Conservation (phyloP, 2,797 vertebrate genomes). For the Pangasius sanitwongsei region DNA sequence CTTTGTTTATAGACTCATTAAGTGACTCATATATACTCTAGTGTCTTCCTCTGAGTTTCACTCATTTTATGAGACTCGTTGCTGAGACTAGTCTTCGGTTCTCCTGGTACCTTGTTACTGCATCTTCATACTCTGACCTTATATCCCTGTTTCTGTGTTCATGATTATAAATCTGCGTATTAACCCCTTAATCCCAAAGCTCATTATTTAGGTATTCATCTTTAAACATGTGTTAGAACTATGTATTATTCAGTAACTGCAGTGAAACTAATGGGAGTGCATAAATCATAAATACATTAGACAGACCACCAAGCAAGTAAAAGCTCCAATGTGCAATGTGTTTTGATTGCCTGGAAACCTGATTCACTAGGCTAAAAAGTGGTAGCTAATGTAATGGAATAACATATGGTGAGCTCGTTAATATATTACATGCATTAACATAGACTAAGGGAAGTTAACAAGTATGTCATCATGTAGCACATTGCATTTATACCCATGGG, state of each 20-base stretch:
- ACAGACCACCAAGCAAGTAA: not conserved
- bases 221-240: constrained; percentile 15
- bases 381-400: not conserved
- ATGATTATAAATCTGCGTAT: constrained; percentile 10
- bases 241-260: constrained; percentile 23
- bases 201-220: constrained; percentile 16
- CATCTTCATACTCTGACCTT: not conserved
- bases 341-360: not conserved
- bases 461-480: not conserved
- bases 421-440: constrained; percentile 3
- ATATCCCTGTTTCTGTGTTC: constrained; percentile 14
- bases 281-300: constrained; percentile 15
- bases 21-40: not conserved
- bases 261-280: constrained; percentile 18
- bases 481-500: not conserved
- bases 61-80: not conserved
- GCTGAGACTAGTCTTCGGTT: not conserved
- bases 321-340: not conserved
- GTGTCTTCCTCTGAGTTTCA: not conserved
- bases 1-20: not conserved
- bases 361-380: not conserved
- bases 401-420: not conserved
- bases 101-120: constrained; percentile 2
- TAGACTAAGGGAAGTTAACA: not conserved
- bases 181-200: constrained; percentile 3